Evolutionary conservation across 1,140 invertebrate genomes (phyloP), one percentile per base, ranked within the genome.

Genomic region (Linepithema humile): DNA sequence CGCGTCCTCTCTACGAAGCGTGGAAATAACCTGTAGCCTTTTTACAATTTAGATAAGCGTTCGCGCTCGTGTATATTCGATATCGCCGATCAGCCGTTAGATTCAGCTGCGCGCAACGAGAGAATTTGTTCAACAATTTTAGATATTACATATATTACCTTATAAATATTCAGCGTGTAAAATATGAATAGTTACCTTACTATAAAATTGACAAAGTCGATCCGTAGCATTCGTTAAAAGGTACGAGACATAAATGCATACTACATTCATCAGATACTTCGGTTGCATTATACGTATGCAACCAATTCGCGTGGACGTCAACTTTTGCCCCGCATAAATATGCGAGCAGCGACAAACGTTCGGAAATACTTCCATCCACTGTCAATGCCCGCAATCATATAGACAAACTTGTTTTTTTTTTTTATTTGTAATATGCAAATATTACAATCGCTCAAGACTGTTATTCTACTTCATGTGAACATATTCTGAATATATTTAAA

Each of bases 21-120:
- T 69, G 48, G 23, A 78, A 67, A 40, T 78, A 69, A 78, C 62
- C 62, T 10, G 62, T 3, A 55, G 6, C 32, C 45, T 69, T 78
- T 78, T 78, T 78, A 78, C 75, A 78, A 69, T 78, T 69, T 40
- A 78, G 62, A 55, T 53, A 69, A 78, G 62, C 23, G 35, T 50
- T 12, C 38, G n/a, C 43, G 29, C 15, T 77, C 59, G 59, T 55
- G 38, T 32, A 62, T 64, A 75, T 75, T 48, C 73, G 73, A 75
- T n/a, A 59, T 75, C 40, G 32, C 2, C 74, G 23, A 78, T 78
- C 73, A 64, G 7, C n/a, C n/a, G 9, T 38, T 12, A 29, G 35
- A 40, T 67, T 15, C 57, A 43, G 17, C 23, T 78, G 50, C n/a
- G 45, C 32, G 60, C 74, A 29, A 77, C 20, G 35, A 38, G 29